A percentile compares a stretch with the other conserved stretches of the same genome.
Evolutionary conservation across 2,888 invertebrate genomes (phyloP).

Genomic region (Leucania comma): DNA sequence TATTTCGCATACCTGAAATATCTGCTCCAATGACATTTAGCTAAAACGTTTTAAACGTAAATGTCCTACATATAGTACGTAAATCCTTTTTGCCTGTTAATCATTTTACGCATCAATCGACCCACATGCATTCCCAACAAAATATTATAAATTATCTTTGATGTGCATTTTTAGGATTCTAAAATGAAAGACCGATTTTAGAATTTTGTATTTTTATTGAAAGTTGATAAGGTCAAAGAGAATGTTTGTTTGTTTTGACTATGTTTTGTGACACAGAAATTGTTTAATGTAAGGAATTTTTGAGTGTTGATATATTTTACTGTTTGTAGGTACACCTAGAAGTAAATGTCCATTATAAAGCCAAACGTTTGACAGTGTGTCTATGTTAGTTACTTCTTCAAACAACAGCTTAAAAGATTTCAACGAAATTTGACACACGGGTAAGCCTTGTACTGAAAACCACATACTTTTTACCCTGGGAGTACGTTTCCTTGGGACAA

Average conservation of each 20-base stretch:
- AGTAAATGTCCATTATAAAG: too few species aligned
- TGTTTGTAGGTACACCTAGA: neutral
- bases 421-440: too few species aligned
- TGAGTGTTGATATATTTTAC: neutral
- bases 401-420: too few species aligned
- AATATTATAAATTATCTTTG: constrained; percentile 47
- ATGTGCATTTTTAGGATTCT: constrained; percentile 55
- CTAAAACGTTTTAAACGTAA: neutral
- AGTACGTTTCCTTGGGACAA: too few species aligned
- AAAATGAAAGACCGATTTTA: constrained; percentile 22
- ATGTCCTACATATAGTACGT: constrained; percentile 1
- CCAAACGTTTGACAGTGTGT: too few species aligned
- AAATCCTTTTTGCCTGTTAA: constrained; percentile 26
- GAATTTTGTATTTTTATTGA: constrained; percentile 4
- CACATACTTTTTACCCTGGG: too few species aligned
- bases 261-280: neutral
- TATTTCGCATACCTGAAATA: too few species aligned
- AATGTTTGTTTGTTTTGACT: neutral
- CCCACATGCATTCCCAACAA: constrained; percentile 34
- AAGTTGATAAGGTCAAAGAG: constrained; percentile 19
- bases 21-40: neutral
- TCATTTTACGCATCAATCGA: constrained; percentile 26
- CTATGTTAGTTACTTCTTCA: too few species aligned
- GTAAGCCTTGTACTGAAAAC: too few species aligned
- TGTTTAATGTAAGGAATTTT: neutral